Conservation (phyloP, 1,140 invertebrate species). For the Magallana angulata region DNA sequence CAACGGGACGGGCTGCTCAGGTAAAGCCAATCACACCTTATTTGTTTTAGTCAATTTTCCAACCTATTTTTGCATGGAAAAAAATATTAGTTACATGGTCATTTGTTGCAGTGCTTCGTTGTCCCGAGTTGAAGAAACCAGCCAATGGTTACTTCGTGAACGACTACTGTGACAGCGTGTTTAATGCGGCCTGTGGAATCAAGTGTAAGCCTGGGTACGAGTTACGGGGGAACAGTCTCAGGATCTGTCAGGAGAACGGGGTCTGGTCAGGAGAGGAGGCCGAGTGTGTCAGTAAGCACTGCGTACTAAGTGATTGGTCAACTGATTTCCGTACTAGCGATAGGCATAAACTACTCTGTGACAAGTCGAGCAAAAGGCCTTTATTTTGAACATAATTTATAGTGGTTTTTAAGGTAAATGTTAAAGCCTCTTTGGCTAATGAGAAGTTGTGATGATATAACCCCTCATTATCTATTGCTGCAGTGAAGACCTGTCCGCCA, state of each 20-base stretch:
- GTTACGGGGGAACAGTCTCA: constrained; percentile 84
- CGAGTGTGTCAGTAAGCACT: constrained; percentile 82
- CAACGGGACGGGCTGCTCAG: constrained; percentile 80
- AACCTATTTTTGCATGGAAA: too few relatives aligned
- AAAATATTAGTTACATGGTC: too few relatives aligned
- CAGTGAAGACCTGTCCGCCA: constrained; percentile 84
- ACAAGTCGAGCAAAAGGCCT: background rate
- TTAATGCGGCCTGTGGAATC: constrained; percentile 87
- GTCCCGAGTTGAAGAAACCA: constrained; percentile 83
- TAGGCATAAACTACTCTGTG: background rate
- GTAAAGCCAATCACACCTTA: constrained; percentile 66
- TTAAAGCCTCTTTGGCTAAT: too few relatives aligned
- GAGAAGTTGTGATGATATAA: too few relatives aligned
- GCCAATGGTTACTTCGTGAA: constrained; percentile 86
- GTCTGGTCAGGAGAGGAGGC: constrained; percentile 85
- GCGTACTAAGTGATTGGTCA: background rate
- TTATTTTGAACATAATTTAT: too few relatives aligned
- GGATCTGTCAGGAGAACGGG: constrained; percentile 84
- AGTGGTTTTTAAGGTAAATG: too few relatives aligned
- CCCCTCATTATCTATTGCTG: constrained; percentile 53
- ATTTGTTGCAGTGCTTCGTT: constrained; percentile 74
- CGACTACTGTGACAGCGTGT: constrained; percentile 83
- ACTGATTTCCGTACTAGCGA: too few relatives aligned
- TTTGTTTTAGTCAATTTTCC: too few relatives aligned
- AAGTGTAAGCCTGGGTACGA: constrained; percentile 85